phyloP scores from a whole-genome alignment of 2,888 invertebrate genomes.

The Myathropa florea region DNA sequence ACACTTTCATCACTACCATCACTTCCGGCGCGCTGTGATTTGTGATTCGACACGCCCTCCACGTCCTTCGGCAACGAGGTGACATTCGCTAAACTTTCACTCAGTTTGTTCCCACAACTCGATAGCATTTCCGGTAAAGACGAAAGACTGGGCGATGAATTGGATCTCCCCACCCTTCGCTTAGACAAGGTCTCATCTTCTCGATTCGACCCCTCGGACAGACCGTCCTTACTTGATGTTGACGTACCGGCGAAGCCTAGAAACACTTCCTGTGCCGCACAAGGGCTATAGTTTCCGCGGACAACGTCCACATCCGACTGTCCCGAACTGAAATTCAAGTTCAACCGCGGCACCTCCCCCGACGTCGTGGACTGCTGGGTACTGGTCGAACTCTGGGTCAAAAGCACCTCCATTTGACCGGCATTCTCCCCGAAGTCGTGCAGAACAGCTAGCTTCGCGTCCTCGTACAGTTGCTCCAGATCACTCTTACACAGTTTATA shows the following conservation, averaged over 20 bases:
- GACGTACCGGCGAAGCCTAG: slow-evolving; percentile 16
- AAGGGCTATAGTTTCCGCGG: slow-evolving; percentile 73
- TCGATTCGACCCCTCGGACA: slow-evolving; percentile 18
- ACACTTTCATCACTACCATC: not conserved
- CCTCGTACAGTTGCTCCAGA: slow-evolving; percentile 80
- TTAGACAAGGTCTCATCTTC: not conserved
- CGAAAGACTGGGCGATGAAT: slow-evolving; percentile 4
- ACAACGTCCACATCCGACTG: slow-evolving; percentile 72
- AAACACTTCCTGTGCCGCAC: slow-evolving; percentile 73
- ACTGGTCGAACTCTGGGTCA: slow-evolving; percentile 71
- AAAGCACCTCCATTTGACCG: slow-evolving; percentile 72
- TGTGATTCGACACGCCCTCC: not conserved
- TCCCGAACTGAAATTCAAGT: slow-evolving; percentile 74
- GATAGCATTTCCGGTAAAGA: slow-evolving; percentile 22
- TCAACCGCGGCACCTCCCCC: slow-evolving; percentile 73
- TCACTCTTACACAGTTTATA: slow-evolving; percentile 80
- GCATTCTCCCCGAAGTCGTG: slow-evolving; percentile 74
- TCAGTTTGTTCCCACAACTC: not conserved
- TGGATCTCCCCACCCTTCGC: not conserved
- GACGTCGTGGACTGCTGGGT: slow-evolving; percentile 37
- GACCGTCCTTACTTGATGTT: slow-evolving; percentile 30
- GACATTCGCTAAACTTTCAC: not conserved
- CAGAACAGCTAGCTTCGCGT: slow-evolving; percentile 78
- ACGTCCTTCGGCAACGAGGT: not conserved
- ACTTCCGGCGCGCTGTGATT: not conserved